These are phyloP conservation scores for Sinelater perroti DNA, from an alignment of 2,888 invertebrate species.

Conservation along the genomic window DNA sequence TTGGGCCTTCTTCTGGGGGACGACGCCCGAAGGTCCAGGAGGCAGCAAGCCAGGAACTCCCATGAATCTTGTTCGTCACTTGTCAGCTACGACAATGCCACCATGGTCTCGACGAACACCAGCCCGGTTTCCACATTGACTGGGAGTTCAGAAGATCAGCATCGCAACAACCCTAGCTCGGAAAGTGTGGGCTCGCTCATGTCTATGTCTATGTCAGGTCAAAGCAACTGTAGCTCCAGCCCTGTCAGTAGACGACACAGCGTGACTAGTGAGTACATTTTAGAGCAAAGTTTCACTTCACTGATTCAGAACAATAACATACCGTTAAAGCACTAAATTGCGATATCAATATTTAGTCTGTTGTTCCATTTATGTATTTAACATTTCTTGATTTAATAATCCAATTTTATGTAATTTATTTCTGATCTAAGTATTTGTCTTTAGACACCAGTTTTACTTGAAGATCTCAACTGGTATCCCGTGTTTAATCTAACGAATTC, in stretches of 20 bases:
- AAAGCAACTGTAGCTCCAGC: constrained; percentile 82
- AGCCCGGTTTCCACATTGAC: constrained; percentile 91
- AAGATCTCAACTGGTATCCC: background rate
- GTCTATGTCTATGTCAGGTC: constrained; percentile 79
- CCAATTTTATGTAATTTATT: too few relatives aligned
- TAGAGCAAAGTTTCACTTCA: background rate
- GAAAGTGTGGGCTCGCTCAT: constrained; percentile 80
- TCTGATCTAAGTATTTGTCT: too few relatives aligned
- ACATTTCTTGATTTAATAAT: too few relatives aligned
- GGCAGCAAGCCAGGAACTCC: constrained; percentile 58
- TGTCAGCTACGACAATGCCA: constrained; percentile 66
- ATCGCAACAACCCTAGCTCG: constrained; percentile 68
- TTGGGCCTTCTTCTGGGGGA: constrained; percentile 83
- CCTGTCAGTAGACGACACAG: constrained; percentile 82
- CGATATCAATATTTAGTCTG: too few relatives aligned
- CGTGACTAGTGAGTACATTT: constrained; percentile 73
- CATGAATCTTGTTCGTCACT: constrained; percentile 61
- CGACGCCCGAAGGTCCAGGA: constrained; percentile 63
- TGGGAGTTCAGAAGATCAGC: constrained; percentile 78
- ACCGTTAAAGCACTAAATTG: too few relatives aligned
- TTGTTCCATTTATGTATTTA: too few relatives aligned
- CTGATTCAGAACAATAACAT: too few relatives aligned
- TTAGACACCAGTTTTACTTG: background rate
- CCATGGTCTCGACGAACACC: constrained; percentile 81
- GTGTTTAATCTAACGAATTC: too few relatives aligned